Percentiles rank a stretch among this genome's conserved stretches.
phyloP scores from a whole-genome alignment of 2,797 vertebrate species.

The Silurus lanzhouensis region DNA sequence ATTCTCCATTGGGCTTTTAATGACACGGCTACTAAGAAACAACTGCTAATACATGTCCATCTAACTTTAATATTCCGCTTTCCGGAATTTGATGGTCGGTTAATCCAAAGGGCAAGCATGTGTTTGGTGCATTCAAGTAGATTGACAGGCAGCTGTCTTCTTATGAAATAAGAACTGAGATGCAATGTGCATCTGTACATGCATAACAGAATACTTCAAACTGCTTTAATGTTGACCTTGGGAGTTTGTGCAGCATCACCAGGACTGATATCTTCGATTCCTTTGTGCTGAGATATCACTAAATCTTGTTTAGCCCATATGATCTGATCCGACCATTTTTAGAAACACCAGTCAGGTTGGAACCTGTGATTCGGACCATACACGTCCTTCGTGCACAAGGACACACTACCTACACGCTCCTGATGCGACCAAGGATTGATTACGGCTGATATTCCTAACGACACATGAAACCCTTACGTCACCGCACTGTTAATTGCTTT shows the following conservation, averaged over 20 bases:
- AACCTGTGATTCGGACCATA: slow-evolving; percentile 5
- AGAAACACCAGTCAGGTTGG: slow-evolving; percentile 15
- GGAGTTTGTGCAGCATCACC: not conserved
- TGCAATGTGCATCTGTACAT: not conserved
- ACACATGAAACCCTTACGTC: slow-evolving; percentile 76
- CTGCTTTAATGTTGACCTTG: slow-evolving; percentile 11
- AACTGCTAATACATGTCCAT: slow-evolving; percentile 26
- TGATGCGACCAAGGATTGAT: slow-evolving; percentile 66
- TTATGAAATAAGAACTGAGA: slow-evolving; percentile 11
- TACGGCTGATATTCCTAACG: slow-evolving; percentile 70
- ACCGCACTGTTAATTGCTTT: slow-evolving; percentile 78
- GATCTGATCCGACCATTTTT: slow-evolving; percentile 6
- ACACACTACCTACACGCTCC: slow-evolving; percentile 57
- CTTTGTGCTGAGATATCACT: not conserved
- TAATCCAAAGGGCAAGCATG: slow-evolving; percentile 20
- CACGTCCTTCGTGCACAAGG: slow-evolving; percentile 59
- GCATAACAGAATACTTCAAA: not conserved
- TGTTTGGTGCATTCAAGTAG: not conserved
- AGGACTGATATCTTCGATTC: not conserved
- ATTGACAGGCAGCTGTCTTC: slow-evolving; percentile 30
- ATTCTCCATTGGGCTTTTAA: slow-evolving; percentile 14
- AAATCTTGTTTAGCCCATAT: not conserved
- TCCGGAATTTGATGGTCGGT: slow-evolving; percentile 1
- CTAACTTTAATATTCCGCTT: slow-evolving; percentile 14
- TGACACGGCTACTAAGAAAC: slow-evolving; percentile 16